Percentiles rank a stretch among this genome's conserved stretches.
phyloP scores from a whole-genome alignment of 2,113 vertebrate genomes.

The Halichoeres trimaculatus region DNA sequence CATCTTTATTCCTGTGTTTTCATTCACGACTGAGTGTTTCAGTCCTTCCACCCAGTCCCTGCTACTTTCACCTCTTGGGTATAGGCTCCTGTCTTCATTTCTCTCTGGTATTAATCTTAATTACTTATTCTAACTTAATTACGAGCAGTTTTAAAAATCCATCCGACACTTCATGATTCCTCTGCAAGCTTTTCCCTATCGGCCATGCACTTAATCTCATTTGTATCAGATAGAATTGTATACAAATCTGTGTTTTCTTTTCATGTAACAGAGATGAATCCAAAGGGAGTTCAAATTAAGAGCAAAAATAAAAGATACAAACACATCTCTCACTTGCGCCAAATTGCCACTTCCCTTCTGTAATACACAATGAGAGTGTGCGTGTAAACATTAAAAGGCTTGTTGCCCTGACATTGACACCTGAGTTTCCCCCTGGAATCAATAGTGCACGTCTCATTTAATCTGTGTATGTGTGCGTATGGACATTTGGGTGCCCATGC shows the following conservation, averaged over 20 bases:
- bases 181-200: constrained; percentile 13
- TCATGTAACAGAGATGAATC: constrained; percentile 14
- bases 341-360: neutral
- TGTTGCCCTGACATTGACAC: constrained; percentile 43
- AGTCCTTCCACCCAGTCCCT: constrained; percentile 13
- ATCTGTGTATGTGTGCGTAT: constrained; percentile 4
- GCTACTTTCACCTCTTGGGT: constrained; percentile 46
- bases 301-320: neutral
- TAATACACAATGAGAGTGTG: constrained; percentile 11
- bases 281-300: constrained; percentile 35
- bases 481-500: constrained; percentile 17
- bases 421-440: constrained; percentile 34
- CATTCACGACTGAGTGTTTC: constrained; percentile 30
- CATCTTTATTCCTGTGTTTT: constrained; percentile 39
- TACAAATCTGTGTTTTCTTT: constrained; percentile 8
- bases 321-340: neutral
- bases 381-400: constrained; percentile 10
- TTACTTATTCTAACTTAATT: constrained; percentile 66
- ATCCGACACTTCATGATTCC: constrained; percentile 25
- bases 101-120: constrained; percentile 52
- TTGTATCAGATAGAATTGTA: constrained; percentile 39
- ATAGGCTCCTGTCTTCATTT: constrained; percentile 34
- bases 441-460: constrained; percentile 40
- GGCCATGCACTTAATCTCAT: constrained; percentile 18
- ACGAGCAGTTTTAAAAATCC: constrained; percentile 58